Evolutionary conservation across 1,140 invertebrate genomes (phyloP).

Genomic region (Temnothorax longispinosus): DNA sequence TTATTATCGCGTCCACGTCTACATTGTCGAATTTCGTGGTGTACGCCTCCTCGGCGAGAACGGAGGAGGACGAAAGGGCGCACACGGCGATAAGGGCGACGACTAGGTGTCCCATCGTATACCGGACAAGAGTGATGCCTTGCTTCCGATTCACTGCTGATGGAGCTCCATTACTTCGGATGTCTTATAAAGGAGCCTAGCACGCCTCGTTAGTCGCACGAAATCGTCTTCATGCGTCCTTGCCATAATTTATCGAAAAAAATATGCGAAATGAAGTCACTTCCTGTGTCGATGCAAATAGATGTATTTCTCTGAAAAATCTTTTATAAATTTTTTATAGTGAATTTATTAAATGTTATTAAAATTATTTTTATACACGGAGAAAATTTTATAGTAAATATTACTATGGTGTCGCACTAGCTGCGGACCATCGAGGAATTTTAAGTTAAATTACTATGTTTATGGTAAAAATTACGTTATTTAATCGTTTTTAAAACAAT

Average conservation of each 20-base stretch:
- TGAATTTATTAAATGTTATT: background rate
- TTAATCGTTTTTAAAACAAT: too few relatives aligned
- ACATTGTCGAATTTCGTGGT: conserved; percentile 87
- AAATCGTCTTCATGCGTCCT: conserved; percentile 54
- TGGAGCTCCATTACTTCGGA: conserved; percentile 53
- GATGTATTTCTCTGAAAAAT: background rate
- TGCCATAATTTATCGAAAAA: conserved; percentile 59
- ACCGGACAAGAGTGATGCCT: conserved; percentile 14
- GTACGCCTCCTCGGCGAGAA: conserved; percentile 79
- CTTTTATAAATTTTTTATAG: background rate
- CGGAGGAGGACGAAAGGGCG: background rate
- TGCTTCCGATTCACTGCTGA: conserved; percentile 56
- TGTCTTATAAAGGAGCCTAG: conserved; percentile 62
- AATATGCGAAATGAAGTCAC: conserved; percentile 29
- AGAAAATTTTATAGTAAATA: too few relatives aligned
- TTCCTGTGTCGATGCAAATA: conserved; percentile 22
- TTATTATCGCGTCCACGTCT: conserved; percentile 85
- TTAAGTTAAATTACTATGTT: too few relatives aligned
- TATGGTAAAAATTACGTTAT: too few relatives aligned
- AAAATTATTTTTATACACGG: background rate
- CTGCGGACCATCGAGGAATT: too few relatives aligned
- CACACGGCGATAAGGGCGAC: conserved; percentile 20
- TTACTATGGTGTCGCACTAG: too few relatives aligned
- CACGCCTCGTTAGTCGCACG: conserved; percentile 73
- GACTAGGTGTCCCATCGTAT: conserved; percentile 63